Percentiles rank a stretch among this genome's conserved stretches.
Conservation (phyloP, 2,888 invertebrate species). For the Calameuta idolon region DNA sequence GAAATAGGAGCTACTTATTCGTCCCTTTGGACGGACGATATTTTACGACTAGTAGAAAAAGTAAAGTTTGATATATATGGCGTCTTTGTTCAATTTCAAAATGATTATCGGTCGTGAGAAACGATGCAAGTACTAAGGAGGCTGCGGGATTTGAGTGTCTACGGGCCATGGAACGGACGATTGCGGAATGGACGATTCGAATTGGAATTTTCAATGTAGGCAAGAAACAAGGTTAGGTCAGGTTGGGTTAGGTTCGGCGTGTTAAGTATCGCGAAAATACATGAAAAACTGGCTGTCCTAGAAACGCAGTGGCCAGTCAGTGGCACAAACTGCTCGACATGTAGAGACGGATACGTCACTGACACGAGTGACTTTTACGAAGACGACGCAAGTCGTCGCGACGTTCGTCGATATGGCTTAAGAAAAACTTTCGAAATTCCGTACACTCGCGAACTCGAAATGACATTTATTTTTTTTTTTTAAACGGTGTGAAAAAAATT, state of each 20-base stretch:
- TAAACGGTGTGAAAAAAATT: neutral
- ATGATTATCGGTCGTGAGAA: neutral
- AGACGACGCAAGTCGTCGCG: neutral
- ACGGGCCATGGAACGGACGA: neutral
- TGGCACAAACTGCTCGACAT: constrained; percentile 48
- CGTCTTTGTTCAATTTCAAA: neutral
- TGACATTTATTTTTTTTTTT: neutral
- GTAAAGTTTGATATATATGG: neutral
- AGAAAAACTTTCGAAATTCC: neutral
- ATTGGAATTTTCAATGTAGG: constrained; percentile 22
- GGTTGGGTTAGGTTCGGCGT: constrained; percentile 17
- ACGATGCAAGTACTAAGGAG: neutral
- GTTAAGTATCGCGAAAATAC: constrained; percentile 52
- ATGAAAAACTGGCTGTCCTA: constrained; percentile 62
- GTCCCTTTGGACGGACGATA: neutral
- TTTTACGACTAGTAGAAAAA: neutral
- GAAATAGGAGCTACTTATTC: neutral
- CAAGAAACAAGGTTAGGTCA: constrained; percentile 52
- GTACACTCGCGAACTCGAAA: neutral
- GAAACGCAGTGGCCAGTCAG: constrained; percentile 56
- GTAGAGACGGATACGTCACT: neutral
- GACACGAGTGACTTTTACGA: neutral
- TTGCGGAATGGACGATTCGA: neutral
- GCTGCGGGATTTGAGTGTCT: neutral
- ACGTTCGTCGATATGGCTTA: neutral